Conservation (phyloP, 1,140 invertebrate genomes). For the Rhopalosiphum padi region DNA sequence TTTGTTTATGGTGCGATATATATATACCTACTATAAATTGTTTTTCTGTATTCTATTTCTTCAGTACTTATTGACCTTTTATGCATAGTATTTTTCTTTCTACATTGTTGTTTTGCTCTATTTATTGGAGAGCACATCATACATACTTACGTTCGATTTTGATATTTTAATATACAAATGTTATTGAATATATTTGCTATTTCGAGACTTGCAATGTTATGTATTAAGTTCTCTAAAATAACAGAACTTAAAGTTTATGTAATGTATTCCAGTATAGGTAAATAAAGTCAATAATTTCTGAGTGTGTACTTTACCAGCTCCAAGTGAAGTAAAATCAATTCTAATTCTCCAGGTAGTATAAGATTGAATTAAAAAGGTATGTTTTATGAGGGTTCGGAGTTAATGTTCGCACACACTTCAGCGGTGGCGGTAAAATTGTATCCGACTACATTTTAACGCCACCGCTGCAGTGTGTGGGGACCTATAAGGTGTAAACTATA, state of each 20-base stretch:
- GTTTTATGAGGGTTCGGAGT: background rate
- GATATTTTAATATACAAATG: background rate
- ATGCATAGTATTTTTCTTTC: background rate
- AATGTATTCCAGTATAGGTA: background rate
- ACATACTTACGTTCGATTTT: background rate
- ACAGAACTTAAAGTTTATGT: background rate
- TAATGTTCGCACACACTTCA: no score
- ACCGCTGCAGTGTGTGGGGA: no score
- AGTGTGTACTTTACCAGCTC: background rate
- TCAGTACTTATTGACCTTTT: background rate
- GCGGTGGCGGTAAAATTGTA: no score
- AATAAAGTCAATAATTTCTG: slow-evolving; percentile 1
- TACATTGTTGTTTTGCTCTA: no score
- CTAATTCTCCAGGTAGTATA: background rate
- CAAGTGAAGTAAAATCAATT: background rate
- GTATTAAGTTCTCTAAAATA: background rate
- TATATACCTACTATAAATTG: background rate
- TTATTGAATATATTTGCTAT: background rate
- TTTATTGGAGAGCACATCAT: background rate
- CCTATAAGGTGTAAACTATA: no score
- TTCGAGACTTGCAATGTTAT: background rate
- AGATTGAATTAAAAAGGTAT: background rate
- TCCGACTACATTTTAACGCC: no score
- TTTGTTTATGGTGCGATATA: background rate
- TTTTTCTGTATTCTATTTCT: background rate